Base-by-base conservation (phyloP, 1,140 invertebrate species). In the Tribolium madens region DNA sequence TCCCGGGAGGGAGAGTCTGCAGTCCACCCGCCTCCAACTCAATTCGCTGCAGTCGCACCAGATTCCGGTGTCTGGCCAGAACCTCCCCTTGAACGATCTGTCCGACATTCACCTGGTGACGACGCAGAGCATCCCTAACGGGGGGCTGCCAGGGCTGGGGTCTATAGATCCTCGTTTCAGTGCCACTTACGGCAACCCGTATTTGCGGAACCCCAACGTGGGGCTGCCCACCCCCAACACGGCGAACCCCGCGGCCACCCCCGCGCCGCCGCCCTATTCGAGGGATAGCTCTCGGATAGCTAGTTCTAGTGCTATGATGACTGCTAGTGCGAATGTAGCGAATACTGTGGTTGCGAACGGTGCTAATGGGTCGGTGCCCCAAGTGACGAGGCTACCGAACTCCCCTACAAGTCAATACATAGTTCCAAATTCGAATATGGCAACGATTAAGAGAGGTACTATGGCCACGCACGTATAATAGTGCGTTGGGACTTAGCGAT, bases 101-200 rank as follows among this genome's bases (percentile, higher is more conserved):
- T 81, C 80, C 12, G 82, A 83, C 36, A 77, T 84, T 47, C 84
- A 84, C 69, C 76, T 83, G 73, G 88, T 88, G 77, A 3, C 53
- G 53, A 10, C 57, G 10, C 88, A 87, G 57, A 88, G 88, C 73
- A 77, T 84, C 79, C 73, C 87, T 78, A 80, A 84, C 82, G 79
- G 87, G 81, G 84, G 89, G 85, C 84, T 90, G 85, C 83, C 92
- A 4, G 84, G 88, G 86, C 83, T 89, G 85, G 48, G 48, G 5
- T 12, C 17, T 12, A 93, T 95, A 64, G 95, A 97, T 83, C 94
- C 95, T 6, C 88, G 94, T 74, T 97, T 94, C 83, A 94, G 93
- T 14, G 95, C 95, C 15, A 93, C 93, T 3, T 97, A 96, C 83
- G 95, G 95, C 60, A 96, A 96, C 87, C 95, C 95, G 0, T 96